phyloP scores from a whole-genome alignment of 2,797 vertebrate species.

The Pseudochromis fuscus region DNA sequence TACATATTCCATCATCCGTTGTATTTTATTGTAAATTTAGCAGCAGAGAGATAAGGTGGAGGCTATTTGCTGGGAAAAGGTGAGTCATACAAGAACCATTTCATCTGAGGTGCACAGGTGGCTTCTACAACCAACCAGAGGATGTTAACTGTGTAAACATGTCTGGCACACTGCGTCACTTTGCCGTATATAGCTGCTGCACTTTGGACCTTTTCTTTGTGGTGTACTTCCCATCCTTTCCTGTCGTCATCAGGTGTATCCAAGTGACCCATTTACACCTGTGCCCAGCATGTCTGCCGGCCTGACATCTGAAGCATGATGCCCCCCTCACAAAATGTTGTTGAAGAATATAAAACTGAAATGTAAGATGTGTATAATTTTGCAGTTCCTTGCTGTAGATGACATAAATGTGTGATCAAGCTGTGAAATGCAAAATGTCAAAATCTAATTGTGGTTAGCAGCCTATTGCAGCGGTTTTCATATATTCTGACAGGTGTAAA shows the following conservation, averaged over 20 bases:
- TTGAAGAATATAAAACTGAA: not conserved
- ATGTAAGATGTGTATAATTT: not conserved
- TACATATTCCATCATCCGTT: constrained; percentile 1
- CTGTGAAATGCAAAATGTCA: constrained; percentile 14
- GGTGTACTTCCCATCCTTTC: constrained; percentile 8
- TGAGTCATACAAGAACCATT: constrained; percentile 55
- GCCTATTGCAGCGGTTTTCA: not conserved
- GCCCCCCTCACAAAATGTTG: not conserved
- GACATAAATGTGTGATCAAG: not conserved
- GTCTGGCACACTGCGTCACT: constrained; percentile 67
- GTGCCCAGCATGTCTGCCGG: not conserved
- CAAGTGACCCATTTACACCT: constrained; percentile 4
- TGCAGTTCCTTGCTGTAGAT: not conserved
- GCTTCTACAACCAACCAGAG: constrained; percentile 46
- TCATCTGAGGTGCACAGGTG: constrained; percentile 50
- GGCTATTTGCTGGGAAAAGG: constrained; percentile 42
- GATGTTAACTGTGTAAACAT: constrained; percentile 83
- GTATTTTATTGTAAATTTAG: constrained; percentile 8
- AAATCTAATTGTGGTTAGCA: not conserved
- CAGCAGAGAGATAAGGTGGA: constrained; percentile 8
- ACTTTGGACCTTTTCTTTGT: constrained; percentile 74
- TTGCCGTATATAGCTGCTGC: constrained; percentile 63
- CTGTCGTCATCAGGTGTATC: not conserved
- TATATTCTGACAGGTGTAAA: constrained; percentile 18
- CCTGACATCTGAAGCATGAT: not conserved